Conservation (phyloP, 2,888 invertebrate species). For the Latheticus oryzae region DNA sequence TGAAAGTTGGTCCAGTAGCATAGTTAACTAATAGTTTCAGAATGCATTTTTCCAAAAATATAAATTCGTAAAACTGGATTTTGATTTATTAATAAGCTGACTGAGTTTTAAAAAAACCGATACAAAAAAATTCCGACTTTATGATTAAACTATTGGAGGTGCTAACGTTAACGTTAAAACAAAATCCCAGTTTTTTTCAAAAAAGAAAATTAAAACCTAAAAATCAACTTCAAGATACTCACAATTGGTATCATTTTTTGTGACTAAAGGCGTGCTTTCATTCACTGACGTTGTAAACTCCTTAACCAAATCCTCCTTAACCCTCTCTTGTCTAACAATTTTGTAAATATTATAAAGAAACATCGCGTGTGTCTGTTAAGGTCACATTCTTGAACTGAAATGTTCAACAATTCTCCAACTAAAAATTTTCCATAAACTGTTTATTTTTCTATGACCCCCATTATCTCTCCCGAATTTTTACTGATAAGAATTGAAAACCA, state of each 20-base stretch:
- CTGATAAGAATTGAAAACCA: neutral
- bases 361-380: slow-evolving; percentile 12
- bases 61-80: too few species aligned
- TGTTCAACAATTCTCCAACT: neutral
- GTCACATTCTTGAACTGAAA: slow-evolving; percentile 1
- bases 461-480: slow-evolving; percentile 8
- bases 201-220: too few species aligned
- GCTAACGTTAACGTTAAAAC: too few species aligned
- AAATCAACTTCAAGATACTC: slow-evolving; percentile 11
- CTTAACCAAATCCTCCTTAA: neutral
- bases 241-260: neutral
- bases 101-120: too few species aligned
- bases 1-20: too few species aligned
- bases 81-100: too few species aligned
- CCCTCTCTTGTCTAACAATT: slow-evolving; percentile 9
- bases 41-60: too few species aligned
- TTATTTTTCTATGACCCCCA: neutral
- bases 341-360: slow-evolving; percentile 31
- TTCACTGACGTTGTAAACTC: neutral
- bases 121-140: too few species aligned
- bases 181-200: too few species aligned
- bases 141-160: too few species aligned
- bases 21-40: too few species aligned
- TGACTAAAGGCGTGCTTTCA: slow-evolving; percentile 6
- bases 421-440: neutral